Evolutionary conservation across 1,140 invertebrate genomes (phyloP), one percentile per base, ranked within the genome.

Genomic region (Nephotettix cincticeps): DNA sequence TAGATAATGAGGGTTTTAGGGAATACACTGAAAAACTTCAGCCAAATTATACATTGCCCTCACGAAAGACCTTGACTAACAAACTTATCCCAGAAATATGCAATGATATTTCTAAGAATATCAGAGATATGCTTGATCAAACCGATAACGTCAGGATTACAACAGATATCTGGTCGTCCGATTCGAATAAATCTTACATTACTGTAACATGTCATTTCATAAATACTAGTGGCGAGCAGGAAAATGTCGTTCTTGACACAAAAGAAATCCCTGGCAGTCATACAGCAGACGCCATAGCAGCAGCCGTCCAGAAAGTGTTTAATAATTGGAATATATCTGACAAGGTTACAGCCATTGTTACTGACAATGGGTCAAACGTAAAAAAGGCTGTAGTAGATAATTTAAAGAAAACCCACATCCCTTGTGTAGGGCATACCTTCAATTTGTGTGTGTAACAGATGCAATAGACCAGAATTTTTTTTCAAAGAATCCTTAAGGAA

Each of bases 121-220:
- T 61, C 27, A 61, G 4, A 61, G 27, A 61, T 17, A 61, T 61
- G 47, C n/a, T 51, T 9, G 11, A 61, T 11, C 11, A 61, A 23
- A 61, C 14, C 27, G 28, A 61, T 17, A 6, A 51, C 36, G n/a
- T 71, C 1, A 32, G 27, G 1, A 28, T 71, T 3, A 65, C 61
- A 0, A 71, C 45, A 11, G 61, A 66, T 47, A 71, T 71, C 17
- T 51, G 61, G 43, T 51, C 61, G 30, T 71, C 69, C 0, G 69
- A 66, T 25, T 66, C 43, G 0, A 66, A 32, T 17, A 71, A 51
- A 13, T 54, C 36, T 0, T 54, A 45, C 32, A 30, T 71, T 6
- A 65, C 69, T 17, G 61, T 71, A 1, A 71, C 61, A 1, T 70
- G 56, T 13, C 68, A 63, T 70, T 71, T 71, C 30, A 71, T 71